Percentiles rank a stretch among this genome's conserved stretches.
Evolutionary conservation across 2,113 vertebrate genomes (phyloP).

Genomic region (Glaucomys volans): DNA sequence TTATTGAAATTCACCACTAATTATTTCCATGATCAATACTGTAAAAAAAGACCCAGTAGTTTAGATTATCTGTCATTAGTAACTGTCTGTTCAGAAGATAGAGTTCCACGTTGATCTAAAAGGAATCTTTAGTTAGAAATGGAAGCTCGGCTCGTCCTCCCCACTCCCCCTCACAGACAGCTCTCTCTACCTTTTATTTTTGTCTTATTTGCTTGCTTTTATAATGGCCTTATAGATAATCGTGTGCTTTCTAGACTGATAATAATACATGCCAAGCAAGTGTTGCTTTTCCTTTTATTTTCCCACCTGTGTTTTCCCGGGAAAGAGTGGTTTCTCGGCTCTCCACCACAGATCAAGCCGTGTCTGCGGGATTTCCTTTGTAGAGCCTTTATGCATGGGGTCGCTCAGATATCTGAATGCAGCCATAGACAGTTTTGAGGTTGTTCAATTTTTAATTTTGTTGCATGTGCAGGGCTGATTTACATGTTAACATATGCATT

Average conservation of each 20-base stretch:
- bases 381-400: not conserved
- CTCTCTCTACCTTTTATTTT: not conserved
- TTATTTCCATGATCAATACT: conserved; percentile 70
- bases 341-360: not conserved
- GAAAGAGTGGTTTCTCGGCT: not conserved
- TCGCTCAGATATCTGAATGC: not conserved
- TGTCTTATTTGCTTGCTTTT: conserved; percentile 8
- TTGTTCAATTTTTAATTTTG: not conserved
- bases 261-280: not conserved
- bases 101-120: conserved; percentile 15
- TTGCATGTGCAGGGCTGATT: conserved; percentile 22
- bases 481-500: conserved; percentile 27
- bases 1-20: conserved; percentile 70
- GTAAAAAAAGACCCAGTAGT: not conserved
- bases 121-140: conserved; percentile 57
- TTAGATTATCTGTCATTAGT: conserved; percentile 62
- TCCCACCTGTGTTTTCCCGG: conserved; percentile 63
- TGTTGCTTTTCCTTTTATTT: not conserved
- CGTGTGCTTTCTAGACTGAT: not conserved
- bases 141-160: conserved; percentile 9
- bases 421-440: not conserved
- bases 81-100: conserved; percentile 57
- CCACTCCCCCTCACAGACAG: not conserved
- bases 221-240: not conserved
- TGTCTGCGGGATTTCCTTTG: not conserved